These are phyloP conservation scores for Euborellia annulipes DNA, from an alignment of 1,140 invertebrate genomes.

Conservation along the genomic window DNA sequence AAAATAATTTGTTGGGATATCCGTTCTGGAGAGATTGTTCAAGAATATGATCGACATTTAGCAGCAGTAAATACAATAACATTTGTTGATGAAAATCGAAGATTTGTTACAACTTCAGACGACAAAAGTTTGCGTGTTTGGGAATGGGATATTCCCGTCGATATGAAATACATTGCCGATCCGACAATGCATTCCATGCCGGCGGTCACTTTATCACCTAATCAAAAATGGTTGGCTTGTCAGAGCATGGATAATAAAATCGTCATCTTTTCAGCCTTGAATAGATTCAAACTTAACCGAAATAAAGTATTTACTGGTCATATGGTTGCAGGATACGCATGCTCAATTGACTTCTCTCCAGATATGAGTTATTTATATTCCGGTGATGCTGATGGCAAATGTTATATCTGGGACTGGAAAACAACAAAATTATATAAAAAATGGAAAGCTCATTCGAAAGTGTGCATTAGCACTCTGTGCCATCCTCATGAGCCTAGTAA, in stretches of 20 bases:
- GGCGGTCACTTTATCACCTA: constrained; percentile 82
- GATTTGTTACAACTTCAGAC: constrained; percentile 97
- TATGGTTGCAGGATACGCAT: constrained; percentile 99
- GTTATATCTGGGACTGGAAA: constrained; percentile 99
- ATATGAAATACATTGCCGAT: constrained; percentile 99
- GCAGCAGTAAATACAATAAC: constrained; percentile 98
- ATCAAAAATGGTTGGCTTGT: constrained; percentile 97
- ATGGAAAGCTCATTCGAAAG: constrained; percentile 97
- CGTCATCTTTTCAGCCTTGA: constrained; percentile 91
- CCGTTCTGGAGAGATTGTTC: constrained; percentile 83
- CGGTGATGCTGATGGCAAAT: constrained; percentile 98
- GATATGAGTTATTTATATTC: constrained; percentile 98
- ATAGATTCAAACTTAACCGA: constrained; percentile 92
- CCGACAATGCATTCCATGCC: constrained; percentile 99
- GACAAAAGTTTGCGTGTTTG: constrained; percentile 97
- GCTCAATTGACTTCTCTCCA: constrained; percentile 91
- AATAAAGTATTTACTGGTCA: constrained; percentile 98
- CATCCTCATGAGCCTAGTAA: constrained; percentile 98
- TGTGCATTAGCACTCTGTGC: constrained; percentile 90
- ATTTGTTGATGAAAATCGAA: constrained; percentile 94
- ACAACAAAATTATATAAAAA: constrained; percentile 94
- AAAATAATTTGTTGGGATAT: constrained; percentile 99
- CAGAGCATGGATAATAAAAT: constrained; percentile 99
- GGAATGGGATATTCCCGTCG: constrained; percentile 99
- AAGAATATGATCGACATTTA: constrained; percentile 98